phyloP scores from a whole-genome alignment of 2,113 vertebrate species.

The Pseudonaja textilis region DNA sequence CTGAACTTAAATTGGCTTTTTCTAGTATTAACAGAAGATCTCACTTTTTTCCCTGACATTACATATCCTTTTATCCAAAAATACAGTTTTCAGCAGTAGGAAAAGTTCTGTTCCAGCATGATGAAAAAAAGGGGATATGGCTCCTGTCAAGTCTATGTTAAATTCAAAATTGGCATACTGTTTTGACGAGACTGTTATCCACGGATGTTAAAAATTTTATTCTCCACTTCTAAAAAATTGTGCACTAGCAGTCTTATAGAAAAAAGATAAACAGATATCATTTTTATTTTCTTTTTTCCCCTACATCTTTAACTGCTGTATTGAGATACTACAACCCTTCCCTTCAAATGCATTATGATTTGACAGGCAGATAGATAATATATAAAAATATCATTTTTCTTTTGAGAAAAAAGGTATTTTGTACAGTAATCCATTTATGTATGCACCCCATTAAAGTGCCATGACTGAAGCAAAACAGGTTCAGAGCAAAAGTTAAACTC shows the following conservation, averaged over 20 bases:
- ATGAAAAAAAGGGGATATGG: conserved; percentile 36
- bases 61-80: conserved; percentile 55
- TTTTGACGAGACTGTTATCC: neutral
- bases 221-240: neutral
- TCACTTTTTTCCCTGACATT: conserved; percentile 43
- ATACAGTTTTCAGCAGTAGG: conserved; percentile 43
- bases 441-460: neutral
- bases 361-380: neutral
- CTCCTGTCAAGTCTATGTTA: neutral
- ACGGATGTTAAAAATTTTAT: neutral
- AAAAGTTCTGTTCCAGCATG: conserved; percentile 47
- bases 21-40: conserved; percentile 63
- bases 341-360: neutral
- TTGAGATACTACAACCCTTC: neutral
- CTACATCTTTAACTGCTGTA: neutral
- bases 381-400: neutral
- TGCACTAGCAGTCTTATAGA: neutral
- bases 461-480: neutral
- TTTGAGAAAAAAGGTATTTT: neutral
- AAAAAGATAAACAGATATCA: neutral
- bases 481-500: neutral
- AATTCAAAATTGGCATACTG: neutral
- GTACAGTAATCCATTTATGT: neutral
- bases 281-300: neutral
- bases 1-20: conserved; percentile 68